These are phyloP conservation scores for Thymallus thymallus DNA, from an alignment of 2,113 vertebrate genomes.

Conservation along the genomic window DNA sequence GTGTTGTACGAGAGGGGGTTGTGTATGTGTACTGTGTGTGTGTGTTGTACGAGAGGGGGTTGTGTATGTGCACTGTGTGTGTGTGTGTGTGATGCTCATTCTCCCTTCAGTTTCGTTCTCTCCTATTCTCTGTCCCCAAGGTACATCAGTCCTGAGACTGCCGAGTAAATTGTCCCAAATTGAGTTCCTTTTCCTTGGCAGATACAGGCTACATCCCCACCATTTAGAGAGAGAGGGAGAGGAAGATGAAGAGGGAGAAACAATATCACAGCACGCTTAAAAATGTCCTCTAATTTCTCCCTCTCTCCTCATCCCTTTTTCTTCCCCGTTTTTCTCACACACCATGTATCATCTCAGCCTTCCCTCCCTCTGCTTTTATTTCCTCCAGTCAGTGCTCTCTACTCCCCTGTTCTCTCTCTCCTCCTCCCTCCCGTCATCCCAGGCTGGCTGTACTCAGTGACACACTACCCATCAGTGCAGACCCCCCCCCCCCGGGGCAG, in stretches of 20 bases:
- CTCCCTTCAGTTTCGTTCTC: slow-evolving; percentile 98
- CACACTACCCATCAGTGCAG: slow-evolving; percentile 65
- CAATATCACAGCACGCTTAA: slow-evolving; percentile 86
- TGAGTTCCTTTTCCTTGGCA: slow-evolving; percentile 96
- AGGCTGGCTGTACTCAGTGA: slow-evolving; percentile 58
- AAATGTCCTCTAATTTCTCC: slow-evolving; percentile 84
- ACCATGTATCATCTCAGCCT: background rate
- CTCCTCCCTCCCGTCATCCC: slow-evolving; percentile 8
- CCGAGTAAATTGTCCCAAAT: slow-evolving; percentile 99
- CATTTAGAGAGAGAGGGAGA: slow-evolving; percentile 71
- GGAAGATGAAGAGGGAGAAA: no score
- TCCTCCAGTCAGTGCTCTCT: slow-evolving; percentile 4
- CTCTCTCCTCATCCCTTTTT: slow-evolving; percentile 56
- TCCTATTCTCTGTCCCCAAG: slow-evolving; percentile 90
- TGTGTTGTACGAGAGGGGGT: slow-evolving; percentile 24
- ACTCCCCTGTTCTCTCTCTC: background rate
- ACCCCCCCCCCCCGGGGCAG: slow-evolving; percentile 63
- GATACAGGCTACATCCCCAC: slow-evolving; percentile 89
- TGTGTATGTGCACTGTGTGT: slow-evolving; percentile 33
- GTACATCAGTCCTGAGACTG: slow-evolving; percentile 91
- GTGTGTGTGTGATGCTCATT: no score
- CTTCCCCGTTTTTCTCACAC: slow-evolving; percentile 32
- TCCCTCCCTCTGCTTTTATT: slow-evolving; percentile 21
- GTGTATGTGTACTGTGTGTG: slow-evolving; percentile 31
- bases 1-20: slow-evolving; percentile 19